Evolutionary conservation across 2,888 invertebrate genomes (phyloP).

Genomic region (Lithophane leautieri): DNA sequence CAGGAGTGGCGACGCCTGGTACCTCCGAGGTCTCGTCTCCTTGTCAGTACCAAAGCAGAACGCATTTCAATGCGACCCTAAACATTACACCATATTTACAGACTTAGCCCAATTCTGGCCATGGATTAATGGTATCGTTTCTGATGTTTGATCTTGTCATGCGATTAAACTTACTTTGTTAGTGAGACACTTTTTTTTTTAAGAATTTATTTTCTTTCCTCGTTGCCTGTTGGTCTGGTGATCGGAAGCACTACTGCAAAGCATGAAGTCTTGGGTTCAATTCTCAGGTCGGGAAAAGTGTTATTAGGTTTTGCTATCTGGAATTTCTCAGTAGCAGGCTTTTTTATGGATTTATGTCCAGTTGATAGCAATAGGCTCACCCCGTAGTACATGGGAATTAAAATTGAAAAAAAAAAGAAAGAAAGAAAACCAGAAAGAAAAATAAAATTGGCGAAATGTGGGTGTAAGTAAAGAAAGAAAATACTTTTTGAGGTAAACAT

Average conservation of each 20-base stretch:
- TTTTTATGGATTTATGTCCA: too few relatives aligned
- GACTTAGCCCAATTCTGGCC: slow-evolving; percentile 31
- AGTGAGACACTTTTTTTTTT: not conserved
- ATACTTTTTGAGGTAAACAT: too few relatives aligned
- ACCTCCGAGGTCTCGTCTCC: slow-evolving; percentile 33
- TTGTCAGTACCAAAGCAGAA: slow-evolving; percentile 40
- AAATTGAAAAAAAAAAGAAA: not conserved
- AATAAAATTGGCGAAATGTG: not conserved
- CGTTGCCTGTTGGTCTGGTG: not conserved
- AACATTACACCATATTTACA: slow-evolving; percentile 34
- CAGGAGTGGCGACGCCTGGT: slow-evolving; percentile 19
- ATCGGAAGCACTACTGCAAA: not conserved
- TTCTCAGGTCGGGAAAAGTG: not conserved
- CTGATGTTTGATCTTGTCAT: not conserved
- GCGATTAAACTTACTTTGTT: not conserved
- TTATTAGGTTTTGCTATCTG: not conserved
- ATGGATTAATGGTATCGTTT: slow-evolving; percentile 18
- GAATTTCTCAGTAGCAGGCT: not conserved
- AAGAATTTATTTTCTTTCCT: not conserved
- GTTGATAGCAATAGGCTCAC: not conserved
- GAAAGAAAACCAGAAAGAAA: too few relatives aligned
- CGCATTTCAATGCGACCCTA: slow-evolving; percentile 36
- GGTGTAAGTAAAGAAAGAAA: too few relatives aligned
- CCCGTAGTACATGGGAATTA: not conserved
- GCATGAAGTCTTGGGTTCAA: not conserved